A percentile compares a stretch with the other conserved stretches of the same genome.
Conservation (phyloP, 2,113 vertebrate species). For the Craseonycteris thonglongyai region DNA sequence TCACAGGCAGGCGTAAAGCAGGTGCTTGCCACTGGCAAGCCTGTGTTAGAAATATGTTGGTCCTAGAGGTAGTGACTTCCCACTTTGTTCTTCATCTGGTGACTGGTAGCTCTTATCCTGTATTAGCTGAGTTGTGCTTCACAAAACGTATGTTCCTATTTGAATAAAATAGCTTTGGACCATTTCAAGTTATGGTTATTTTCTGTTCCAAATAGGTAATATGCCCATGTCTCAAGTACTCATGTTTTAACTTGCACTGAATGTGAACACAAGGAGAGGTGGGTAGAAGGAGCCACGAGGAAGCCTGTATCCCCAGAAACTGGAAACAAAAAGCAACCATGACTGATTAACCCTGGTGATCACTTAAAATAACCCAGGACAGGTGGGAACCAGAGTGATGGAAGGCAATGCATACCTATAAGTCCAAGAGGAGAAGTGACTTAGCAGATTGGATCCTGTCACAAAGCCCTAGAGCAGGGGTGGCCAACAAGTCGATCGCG, state of each 20-base stretch:
- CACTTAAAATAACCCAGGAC: neutral
- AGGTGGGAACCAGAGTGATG: neutral
- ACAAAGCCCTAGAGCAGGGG: neutral
- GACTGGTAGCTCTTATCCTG: neutral
- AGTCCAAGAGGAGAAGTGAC: neutral
- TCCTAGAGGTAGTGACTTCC: neutral
- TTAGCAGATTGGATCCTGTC: neutral
- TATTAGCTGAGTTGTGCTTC: neutral
- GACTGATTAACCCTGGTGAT: neutral
- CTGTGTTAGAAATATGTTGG: rapidly evolving
- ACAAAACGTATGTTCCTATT: neutral
- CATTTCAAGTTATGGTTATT: neutral
- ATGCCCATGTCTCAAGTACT: neutral
- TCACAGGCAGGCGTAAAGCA: neutral
- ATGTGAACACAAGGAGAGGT: neutral
- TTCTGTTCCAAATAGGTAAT: neutral
- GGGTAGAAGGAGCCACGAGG: neutral
- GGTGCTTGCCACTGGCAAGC: neutral
- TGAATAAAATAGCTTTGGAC: neutral
- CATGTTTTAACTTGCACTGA: neutral
- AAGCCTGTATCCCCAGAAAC: neutral
- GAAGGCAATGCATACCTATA: neutral
- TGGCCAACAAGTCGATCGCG: too few species aligned
- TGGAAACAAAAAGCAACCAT: neutral
- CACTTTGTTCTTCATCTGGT: neutral